Conservation (phyloP, 2,888 invertebrate species). For the Falcaria lacertinaria region DNA sequence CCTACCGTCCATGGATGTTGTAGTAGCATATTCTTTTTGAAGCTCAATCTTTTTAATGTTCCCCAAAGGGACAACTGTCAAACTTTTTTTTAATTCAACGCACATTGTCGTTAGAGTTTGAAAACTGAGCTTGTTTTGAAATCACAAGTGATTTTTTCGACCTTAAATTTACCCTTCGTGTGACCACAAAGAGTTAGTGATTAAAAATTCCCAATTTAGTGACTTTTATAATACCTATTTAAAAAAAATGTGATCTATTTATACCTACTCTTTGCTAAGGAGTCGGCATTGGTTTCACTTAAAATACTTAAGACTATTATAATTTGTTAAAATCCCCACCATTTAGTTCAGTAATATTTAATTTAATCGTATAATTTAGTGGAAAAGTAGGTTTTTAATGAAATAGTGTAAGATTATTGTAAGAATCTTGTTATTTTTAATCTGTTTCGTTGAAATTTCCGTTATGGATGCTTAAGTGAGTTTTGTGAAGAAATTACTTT, state of each 20-base stretch:
- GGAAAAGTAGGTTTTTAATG: not conserved
- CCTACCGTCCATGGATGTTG: constrained; percentile 76
- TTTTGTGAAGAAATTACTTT: not conserved
- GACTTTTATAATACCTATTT: constrained; percentile 40
- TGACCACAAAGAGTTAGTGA: constrained; percentile 67
- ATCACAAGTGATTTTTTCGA: constrained; percentile 51
- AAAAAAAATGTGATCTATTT: constrained; percentile 51
- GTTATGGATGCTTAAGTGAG: not conserved
- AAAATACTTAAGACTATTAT: not conserved
- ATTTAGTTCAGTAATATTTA: not conserved
- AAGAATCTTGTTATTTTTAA: not conserved
- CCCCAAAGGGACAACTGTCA: not conserved
- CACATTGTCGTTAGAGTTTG: constrained; percentile 28
- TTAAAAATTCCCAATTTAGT: constrained; percentile 49
- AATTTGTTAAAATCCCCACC: not conserved
- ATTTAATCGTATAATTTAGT: not conserved
- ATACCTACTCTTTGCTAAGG: constrained; percentile 5
- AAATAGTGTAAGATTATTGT: not conserved
- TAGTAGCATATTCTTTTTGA: constrained; percentile 33
- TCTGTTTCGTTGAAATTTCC: not conserved
- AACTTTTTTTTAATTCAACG: constrained; percentile 18
- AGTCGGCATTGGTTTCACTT: not conserved
- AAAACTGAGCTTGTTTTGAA: constrained; percentile 45
- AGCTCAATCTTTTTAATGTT: constrained; percentile 18
- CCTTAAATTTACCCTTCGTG: constrained; percentile 44